Evolutionary conservation across 1,140 invertebrate species (phyloP), one percentile per base, ranked within the genome.

Genomic region (Diabrotica undecimpunctata): DNA sequence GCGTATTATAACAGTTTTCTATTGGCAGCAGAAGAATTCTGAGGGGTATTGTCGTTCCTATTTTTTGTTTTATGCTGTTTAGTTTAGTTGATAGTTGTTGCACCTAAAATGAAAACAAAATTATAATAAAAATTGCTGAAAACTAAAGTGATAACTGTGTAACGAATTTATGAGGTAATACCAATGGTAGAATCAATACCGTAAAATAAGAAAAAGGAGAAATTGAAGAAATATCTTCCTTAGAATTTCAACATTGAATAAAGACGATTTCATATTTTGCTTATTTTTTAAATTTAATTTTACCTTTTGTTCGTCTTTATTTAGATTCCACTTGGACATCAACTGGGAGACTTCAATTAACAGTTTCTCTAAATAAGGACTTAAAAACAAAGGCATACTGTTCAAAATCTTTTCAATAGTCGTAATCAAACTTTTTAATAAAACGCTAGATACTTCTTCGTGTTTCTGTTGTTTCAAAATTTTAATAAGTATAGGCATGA

Each of bases 361-460:
- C 37, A 96, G 83, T 67, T 90, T 88, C 63, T 89, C 84, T 38
- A 96, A 78, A 78, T 95, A 96, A 0, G 92, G 88, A 68, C 91
- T 94, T 25, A 96, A 77, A 73, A 96, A 95, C 5, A 89, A 79
- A 0, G 90, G 87, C 25, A 95, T 73, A 14, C 87, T 89, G 70
- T 94, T 90, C 1, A 95, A 83, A 25, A 96, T 86, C 77, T 92
- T 94, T 61, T 90, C 86, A 13, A 94, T 76, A 0, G 90, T 85
- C 11, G 90, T 91, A 0, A 94, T 82, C 5, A 70, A 64, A 70
- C 78, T 78, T 25, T 68, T 78, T 79, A 77, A 58, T 73, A 81
- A 70, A 54, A 77, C 64, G 67, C 79, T 68, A 4, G 80, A 79
- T 7, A 70, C 68, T 68, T 80, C 77, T 71, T 82, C 75, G 35